Percentiles rank a stretch among this genome's conserved stretches.
Conservation (phyloP, 2,113 vertebrate genomes). For the Struthidea cinerea region DNA sequence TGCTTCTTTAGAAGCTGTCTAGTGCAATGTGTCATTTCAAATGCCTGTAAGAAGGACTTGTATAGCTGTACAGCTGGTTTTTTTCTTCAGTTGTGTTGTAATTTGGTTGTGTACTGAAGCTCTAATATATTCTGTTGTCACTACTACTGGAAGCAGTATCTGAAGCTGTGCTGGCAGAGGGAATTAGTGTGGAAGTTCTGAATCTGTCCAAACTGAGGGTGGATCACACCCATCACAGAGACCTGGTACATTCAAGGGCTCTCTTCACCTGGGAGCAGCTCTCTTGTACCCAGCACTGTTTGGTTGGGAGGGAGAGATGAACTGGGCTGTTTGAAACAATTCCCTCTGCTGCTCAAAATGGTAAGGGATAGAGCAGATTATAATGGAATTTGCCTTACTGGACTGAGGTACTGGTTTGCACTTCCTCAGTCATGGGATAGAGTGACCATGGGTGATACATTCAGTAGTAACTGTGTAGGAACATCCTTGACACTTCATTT, state of each 20-base stretch:
- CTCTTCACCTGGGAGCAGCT: neutral
- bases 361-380: neutral
- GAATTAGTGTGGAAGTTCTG: neutral
- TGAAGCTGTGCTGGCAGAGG: neutral
- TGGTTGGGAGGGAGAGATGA: neutral
- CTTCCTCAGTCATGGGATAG: neutral
- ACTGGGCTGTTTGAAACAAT: neutral
- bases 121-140: slow-evolving; percentile 1
- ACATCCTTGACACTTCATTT: neutral
- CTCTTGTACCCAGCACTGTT: neutral
- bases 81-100: neutral
- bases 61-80: neutral
- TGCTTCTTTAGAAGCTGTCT: slow-evolving; percentile 1
- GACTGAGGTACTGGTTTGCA: neutral
- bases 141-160: neutral
- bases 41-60: neutral
- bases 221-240: neutral
- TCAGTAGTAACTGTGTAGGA: neutral
- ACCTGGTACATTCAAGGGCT: neutral
- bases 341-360: neutral
- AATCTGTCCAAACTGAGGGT: neutral
- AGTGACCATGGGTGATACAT: neutral
- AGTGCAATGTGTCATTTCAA: neutral
- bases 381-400: neutral
- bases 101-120: neutral